phyloP scores from a whole-genome alignment of 2,797 vertebrate species.

The Xenopus petersii region DNA sequence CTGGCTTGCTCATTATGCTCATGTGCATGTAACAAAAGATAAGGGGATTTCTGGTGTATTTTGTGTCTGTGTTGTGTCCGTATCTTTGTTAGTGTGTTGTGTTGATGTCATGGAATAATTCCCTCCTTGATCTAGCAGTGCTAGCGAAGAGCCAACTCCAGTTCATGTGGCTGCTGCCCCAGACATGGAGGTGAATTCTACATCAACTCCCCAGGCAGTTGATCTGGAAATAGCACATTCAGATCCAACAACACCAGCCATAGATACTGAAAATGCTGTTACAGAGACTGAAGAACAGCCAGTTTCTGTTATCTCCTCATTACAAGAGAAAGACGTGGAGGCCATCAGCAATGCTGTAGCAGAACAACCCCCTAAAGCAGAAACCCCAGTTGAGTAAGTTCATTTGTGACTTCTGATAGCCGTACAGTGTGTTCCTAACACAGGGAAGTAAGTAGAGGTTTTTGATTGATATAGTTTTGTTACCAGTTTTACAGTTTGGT shows the following conservation, averaged over 20 bases:
- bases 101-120: too few relatives aligned
- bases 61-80: too few relatives aligned
- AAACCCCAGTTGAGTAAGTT: constrained; percentile 77
- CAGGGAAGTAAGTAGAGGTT: too few relatives aligned
- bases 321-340: constrained; percentile 73
- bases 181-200: constrained; percentile 58
- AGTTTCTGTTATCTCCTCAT: constrained; percentile 57
- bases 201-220: constrained; percentile 54
- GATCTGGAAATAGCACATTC: constrained; percentile 66
- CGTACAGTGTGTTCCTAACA: too few relatives aligned
- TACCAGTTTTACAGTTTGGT: too few relatives aligned
- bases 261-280: constrained; percentile 31
- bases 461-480: too few relatives aligned
- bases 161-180: constrained; percentile 45
- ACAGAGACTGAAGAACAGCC: constrained; percentile 59
- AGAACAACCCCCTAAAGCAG: constrained; percentile 73
- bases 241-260: constrained; percentile 49
- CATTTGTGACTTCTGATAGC: too few relatives aligned
- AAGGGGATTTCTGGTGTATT: too few relatives aligned
- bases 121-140: constrained; percentile 45
- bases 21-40: too few relatives aligned
- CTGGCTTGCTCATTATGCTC: too few relatives aligned
- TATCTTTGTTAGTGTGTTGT: too few relatives aligned
- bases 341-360: constrained; percentile 61
- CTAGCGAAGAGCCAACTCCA: constrained; percentile 56